These are phyloP conservation scores for Oncorhynchus mykiss DNA, from an alignment of 2,113 vertebrate genomes.

Conservation along the genomic window DNA sequence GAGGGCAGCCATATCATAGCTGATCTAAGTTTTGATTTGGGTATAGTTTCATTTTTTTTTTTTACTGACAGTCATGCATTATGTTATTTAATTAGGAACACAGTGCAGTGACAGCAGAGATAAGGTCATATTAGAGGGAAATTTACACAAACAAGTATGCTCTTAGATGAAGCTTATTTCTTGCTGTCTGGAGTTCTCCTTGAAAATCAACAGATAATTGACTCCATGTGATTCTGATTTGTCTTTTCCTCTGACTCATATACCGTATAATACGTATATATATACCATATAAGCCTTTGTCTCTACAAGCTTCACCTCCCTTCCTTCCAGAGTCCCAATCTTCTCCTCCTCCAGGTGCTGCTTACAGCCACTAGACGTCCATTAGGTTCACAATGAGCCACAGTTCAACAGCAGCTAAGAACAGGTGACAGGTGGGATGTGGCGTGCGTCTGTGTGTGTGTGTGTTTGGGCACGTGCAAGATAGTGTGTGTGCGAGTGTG, in stretches of 20 bases:
- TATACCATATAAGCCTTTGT: conserved; percentile 8
- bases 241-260: conserved; percentile 1
- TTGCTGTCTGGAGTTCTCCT: not conserved
- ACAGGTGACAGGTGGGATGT: conserved; percentile 28
- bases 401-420: conserved; percentile 3
- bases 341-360: not conserved
- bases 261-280: not conserved
- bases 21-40: not conserved
- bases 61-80: not conserved
- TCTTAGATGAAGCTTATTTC: not conserved
- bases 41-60: too few species aligned
- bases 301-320: not conserved
- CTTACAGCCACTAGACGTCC: conserved; percentile 25
- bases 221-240: conserved; percentile 4
- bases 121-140: not conserved
- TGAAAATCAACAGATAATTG: not conserved
- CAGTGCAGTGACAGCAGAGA: too few species aligned
- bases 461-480: too few species aligned
- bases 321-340: too few species aligned
- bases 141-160: not conserved
- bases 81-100: too few species aligned
- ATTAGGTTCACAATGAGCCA: conserved; percentile 30
- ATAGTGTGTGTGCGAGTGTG: too few species aligned
- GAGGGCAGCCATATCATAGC: conserved; percentile 5
- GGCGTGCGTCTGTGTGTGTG: too few species aligned